Evolutionary conservation across 2,113 vertebrate species (phyloP), one percentile per base, ranked within the genome.

Genomic region (Ciconia maguari): DNA sequence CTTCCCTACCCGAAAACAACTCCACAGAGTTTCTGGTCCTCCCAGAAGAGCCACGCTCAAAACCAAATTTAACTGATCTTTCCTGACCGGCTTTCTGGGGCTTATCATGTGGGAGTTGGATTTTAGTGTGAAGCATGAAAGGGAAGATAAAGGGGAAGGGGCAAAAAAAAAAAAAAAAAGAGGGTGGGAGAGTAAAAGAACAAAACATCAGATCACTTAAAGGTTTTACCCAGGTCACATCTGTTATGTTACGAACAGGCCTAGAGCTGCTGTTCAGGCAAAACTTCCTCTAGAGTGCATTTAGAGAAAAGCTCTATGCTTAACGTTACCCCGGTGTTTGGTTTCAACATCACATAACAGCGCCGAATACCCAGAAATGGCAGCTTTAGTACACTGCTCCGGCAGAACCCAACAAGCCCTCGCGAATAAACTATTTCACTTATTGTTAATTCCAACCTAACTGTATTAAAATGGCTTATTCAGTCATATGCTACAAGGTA

Each of bases 251-350:
- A 71, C 0, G 3, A 72, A 41, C 9, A 46, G 26, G 34, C 18
- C 54, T 21, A 30, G 14, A 54, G 32, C 7, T 60, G 85, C 81
- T 24, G 13, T 21, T 46, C 29, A 69, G 34, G 30, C 36, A 90
- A 52, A 84, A 66, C 16, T 25, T 11, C 44, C 7, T 24, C 49
- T 6, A 29, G 46, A 38, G 6, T 0, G 0, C 3, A 2, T 16
- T 65, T 52, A 57, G 30, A 30, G 14, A 52, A 84, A 84, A 78
- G 11, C 38, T 54, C 62, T 26, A 34, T 4, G 11, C 21, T 57
- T 52, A 46, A 29, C 7, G 21, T 11, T 14, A 74, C 42, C 7
- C 49, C 2, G 1, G 29, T 14, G 22, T 18, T 72, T 30, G 25
- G 26, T 44, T 92, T 80, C 34, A 44, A 30, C 36, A 41, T 21